These are phyloP conservation scores for Tokudaia muenninki DNA, from an alignment of 2,797 vertebrate species.

Conservation along the genomic window DNA sequence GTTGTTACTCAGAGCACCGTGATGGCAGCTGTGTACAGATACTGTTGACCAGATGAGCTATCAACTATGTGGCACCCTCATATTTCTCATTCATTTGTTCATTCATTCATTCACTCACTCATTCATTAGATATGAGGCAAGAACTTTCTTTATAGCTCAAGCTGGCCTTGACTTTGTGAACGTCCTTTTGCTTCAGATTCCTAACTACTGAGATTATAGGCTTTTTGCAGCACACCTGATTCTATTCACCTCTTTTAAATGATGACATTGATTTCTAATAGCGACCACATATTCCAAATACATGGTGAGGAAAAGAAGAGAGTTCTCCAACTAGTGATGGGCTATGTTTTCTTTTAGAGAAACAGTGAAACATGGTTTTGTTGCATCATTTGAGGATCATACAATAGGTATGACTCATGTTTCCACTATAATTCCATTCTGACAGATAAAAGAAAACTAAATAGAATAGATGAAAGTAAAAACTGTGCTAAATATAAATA, in stretches of 20 bases:
- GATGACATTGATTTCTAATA: conserved; percentile 29
- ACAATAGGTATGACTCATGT: conserved; percentile 10
- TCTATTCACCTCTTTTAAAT: conserved; percentile 6
- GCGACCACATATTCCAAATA: not conserved
- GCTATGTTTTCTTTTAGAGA: conserved; percentile 7
- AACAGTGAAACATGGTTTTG: conserved; percentile 7
- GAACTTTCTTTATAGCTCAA: not conserved
- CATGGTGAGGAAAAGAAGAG: not conserved
- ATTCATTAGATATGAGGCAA: not conserved
- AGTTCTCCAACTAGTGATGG: not conserved
- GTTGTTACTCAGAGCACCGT: not conserved
- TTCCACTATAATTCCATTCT: conserved; percentile 20
- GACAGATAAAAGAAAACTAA: conserved; percentile 33
- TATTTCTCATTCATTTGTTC: not conserved
- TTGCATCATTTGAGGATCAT: conserved; percentile 43
- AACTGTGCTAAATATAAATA: conserved; percentile 16
- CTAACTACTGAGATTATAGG: not conserved
- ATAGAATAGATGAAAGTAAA: not conserved
- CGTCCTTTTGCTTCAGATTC: not conserved
- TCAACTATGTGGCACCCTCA: not conserved
- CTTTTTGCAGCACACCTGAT: not conserved
- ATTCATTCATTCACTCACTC: not conserved
- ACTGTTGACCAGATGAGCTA: not conserved
- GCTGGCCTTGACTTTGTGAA: not conserved
- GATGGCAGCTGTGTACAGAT: not conserved